Evolutionary conservation across 1,140 invertebrate species (phyloP).

Genomic region (Dreissena polymorpha): DNA sequence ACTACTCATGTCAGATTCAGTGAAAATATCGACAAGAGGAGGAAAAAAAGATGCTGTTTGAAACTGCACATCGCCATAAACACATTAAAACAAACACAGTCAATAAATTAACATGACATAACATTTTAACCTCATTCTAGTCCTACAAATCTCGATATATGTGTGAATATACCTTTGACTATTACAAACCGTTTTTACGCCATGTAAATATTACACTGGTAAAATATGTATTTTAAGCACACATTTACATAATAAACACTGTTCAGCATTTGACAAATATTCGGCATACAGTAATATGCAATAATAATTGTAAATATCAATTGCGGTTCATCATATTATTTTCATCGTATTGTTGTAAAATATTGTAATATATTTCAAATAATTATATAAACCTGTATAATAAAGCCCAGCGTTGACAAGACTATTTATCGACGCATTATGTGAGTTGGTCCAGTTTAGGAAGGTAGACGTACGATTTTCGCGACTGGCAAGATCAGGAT

Average conservation of each 20-base stretch:
- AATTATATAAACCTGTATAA: not conserved
- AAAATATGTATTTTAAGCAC: not conserved
- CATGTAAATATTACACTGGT: not conserved
- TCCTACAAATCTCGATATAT: too few species aligned
- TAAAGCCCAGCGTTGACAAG: slow-evolving; percentile 9
- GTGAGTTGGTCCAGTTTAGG: not conserved
- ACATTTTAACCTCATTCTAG: too few species aligned
- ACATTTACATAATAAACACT: not conserved
- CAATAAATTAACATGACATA: not conserved
- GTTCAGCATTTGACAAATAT: not conserved
- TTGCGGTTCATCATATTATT: too few species aligned
- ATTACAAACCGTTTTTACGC: not conserved
- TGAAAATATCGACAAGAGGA: not conserved
- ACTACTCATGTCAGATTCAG: not conserved
- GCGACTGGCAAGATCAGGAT: slow-evolving; percentile 9
- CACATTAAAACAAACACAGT: not conserved
- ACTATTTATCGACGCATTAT: not conserved
- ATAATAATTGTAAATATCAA: too few species aligned
- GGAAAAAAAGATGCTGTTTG: not conserved
- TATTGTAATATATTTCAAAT: not conserved
- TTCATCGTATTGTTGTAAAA: not conserved
- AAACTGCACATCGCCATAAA: not conserved
- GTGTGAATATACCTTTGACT: too few species aligned
- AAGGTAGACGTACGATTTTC: not conserved
- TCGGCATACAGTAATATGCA: too few species aligned